Base-by-base conservation (phyloP, 2,113 vertebrate genomes). In the Pholis gunnellus region DNA sequence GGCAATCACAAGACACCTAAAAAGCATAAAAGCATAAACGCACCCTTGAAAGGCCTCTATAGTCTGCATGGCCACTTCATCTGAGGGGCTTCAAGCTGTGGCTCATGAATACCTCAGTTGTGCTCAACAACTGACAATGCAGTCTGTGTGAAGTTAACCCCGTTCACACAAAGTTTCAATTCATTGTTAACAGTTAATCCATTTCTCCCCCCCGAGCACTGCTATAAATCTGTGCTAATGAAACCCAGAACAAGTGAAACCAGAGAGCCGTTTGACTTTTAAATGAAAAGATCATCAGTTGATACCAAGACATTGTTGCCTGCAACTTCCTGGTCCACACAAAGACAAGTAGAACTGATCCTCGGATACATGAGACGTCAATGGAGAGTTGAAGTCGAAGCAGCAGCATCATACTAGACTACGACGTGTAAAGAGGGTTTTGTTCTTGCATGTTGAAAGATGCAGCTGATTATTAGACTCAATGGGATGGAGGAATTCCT, bases 31-130 rank as follows among this genome's bases (percentile, higher is more conserved):
- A 25, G 7, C 29, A 48, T 3, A 56, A 27, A 25, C 34, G 14
- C 14, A 44, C 18, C 9, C 25, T 11, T 59, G n/a, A 72, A 73
- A 73, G 76, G 68, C 7, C 7, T 9, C 34, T 34, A 34, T 2
- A 14, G 54, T 72, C 84, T 76, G 60, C 18, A 25, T 48, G 42
- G 18, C 66, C 72, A 84, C 82, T 87, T 82, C 31, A 82, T 65
- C 73, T 34, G 9, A 72, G 73, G 60, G 9, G 72, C 75, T 74
- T 84, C 79, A 75, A 72, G 72, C 78, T 81, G 74, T 61, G 72
- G 20, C 57, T 67, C 67, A 78, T 92, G 89, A 94, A 94, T 87
- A 88, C 75, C 40, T 85, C 82, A 52, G 54, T 86, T 93, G 88
- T 93, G 78, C 46, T 79, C 72, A 70, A 67, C 59, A 75, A 38